Base-by-base conservation (phyloP, 1,140 invertebrate genomes). In the Lysiphlebus fabarum region DNA sequence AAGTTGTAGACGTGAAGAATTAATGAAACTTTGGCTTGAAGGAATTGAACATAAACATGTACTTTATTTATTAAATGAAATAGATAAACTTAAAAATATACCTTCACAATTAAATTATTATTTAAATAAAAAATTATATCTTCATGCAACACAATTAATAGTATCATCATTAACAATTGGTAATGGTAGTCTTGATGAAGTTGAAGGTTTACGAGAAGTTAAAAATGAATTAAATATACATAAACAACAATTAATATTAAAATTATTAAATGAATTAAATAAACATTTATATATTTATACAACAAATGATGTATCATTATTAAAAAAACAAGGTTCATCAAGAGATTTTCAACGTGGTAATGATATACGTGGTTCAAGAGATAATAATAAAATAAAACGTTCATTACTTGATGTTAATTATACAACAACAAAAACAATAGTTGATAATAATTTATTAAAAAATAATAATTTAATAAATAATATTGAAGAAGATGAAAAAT, bases 21-120 rank as follows among this genome's bases (percentile, higher is more conserved):
- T 99, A 44, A 87, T 93, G 65, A 90, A 95, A 68, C 81, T 97
- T 53, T 97, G 94, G 92, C 81, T 91, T 1, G 94, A 97, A 78
- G 92, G 92, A 6, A 85, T 96, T 12, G 92, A 97, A 72, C 93
- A 97, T 67, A 93, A 95, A 71, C 89, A 95, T 73, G 89, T 93
- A 61, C 75, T 96, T 14, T 83, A 90, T 61, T 85, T 96, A 72
- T 78, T 96, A 37, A 90, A 93, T 67, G 90, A 96, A 80, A 92
- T 96, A 56, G 90, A 93, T 68, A 85, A 88, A 66, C 81, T 93
- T 45, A 86, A 86, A 62, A 86, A 90, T 71, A 88, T 93, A 41
- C 90, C 91, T 56, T 85, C 87, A 44, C 85, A 88, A 67, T 82
- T 94, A 43, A 85, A 86, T 62, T 84, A 82, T 57, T 85, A 86